Conservation (phyloP, 2,888 invertebrate species). For the Sialis lutaria region DNA sequence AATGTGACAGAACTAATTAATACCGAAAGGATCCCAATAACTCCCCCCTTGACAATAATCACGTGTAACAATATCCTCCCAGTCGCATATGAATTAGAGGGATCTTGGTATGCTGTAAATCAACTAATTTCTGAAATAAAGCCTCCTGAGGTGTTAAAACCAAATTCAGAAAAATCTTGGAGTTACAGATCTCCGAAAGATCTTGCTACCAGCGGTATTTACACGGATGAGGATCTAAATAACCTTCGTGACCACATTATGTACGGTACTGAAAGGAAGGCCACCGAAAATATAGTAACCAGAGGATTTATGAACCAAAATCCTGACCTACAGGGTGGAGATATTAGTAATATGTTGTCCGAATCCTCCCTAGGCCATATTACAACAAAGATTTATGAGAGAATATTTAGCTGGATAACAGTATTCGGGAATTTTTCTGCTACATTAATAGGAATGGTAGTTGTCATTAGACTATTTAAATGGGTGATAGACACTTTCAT, state of each 20-base stretch:
- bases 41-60: too few species aligned
- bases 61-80: too few species aligned
- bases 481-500: neutral
- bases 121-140: too few species aligned
- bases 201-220: too few species aligned
- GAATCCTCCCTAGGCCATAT: neutral
- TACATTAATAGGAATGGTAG: neutral
- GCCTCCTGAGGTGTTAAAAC: too few species aligned
- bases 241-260: neutral
- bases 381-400: neutral
- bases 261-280: neutral
- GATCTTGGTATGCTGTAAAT: too few species aligned
- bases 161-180: too few species aligned
- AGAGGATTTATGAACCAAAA: neutral
- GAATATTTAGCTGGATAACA: neutral
- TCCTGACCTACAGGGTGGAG: neutral
- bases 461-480: neutral
- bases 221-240: too few species aligned
- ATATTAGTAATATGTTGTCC: neutral
- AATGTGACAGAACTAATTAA: too few species aligned
- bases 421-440: neutral
- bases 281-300: neutral
- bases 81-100: too few species aligned
- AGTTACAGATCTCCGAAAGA: too few species aligned
- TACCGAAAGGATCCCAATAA: too few species aligned